Percentiles rank a stretch among this genome's conserved stretches.
Conservation (phyloP, 2,888 invertebrate species). For the Cryptus viduatorius region DNA sequence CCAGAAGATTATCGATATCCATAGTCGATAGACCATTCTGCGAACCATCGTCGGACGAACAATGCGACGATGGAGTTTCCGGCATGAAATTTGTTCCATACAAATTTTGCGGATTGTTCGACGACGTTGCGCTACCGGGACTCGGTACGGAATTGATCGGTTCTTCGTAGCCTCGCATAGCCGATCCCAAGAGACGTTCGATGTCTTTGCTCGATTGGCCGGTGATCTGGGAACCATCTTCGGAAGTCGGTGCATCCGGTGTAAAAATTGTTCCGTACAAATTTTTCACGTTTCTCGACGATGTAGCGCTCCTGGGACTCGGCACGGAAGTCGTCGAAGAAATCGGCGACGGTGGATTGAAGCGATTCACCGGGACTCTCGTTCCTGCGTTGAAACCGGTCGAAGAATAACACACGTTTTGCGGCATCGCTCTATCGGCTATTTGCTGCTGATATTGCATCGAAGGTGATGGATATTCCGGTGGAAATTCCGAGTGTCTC, state of each 20-base stretch:
- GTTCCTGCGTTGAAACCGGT: constrained; percentile 90
- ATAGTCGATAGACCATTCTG: constrained; percentile 86
- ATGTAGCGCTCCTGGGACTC: not conserved
- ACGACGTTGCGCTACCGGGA: constrained; percentile 87
- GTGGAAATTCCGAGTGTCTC: constrained; percentile 97
- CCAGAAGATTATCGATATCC: constrained; percentile 87
- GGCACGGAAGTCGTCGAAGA: constrained; percentile 84
- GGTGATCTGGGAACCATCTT: constrained; percentile 89
- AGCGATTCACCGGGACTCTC: constrained; percentile 78
- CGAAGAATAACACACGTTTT: constrained; percentile 95
- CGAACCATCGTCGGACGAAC: constrained; percentile 94
- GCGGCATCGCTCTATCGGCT: constrained; percentile 90
- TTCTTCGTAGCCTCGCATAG: too few species aligned
- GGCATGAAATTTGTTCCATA: constrained; percentile 91
- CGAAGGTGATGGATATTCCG: constrained; percentile 94
- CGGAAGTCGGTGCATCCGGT: constrained; percentile 97
- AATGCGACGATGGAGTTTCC: constrained; percentile 98
- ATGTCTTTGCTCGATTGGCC: too few species aligned
- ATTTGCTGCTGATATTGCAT: constrained; percentile 94
- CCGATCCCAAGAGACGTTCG: too few species aligned
- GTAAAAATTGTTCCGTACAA: constrained; percentile 91
- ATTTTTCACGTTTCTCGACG: constrained; percentile 81
- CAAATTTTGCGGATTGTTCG: constrained; percentile 89
- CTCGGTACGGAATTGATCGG: constrained; percentile 85
- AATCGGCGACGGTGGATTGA: constrained; percentile 87